phyloP scores from a whole-genome alignment of 2,113 vertebrate genomes.

The Rynchops niger region DNA sequence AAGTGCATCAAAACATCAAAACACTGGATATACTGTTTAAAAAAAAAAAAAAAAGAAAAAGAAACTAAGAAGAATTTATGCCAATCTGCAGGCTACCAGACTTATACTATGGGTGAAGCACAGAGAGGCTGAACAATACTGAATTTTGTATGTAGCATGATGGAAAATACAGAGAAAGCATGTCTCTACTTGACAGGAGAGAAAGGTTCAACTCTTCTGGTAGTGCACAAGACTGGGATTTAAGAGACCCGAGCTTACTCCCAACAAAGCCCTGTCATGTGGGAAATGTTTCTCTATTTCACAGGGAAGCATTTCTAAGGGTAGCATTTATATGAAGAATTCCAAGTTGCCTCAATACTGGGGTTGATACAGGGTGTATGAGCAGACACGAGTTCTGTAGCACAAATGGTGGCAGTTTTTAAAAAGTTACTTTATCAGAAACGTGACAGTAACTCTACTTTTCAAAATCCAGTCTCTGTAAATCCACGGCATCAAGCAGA shows the following conservation, averaged over 20 bases:
- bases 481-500: neutral
- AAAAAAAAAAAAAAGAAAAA: neutral
- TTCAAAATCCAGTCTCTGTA: neutral
- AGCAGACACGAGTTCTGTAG: neutral
- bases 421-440: neutral
- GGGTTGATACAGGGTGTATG: neutral
- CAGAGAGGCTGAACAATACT: neutral
- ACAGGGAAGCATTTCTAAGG: neutral
- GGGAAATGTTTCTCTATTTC: neutral
- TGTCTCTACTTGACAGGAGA: neutral
- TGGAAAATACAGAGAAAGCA: neutral
- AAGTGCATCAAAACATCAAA: neutral
- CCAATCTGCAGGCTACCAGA: neutral
- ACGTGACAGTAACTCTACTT: neutral
- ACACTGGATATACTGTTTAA: neutral
- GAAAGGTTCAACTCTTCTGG: neutral
- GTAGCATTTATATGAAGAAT: neutral
- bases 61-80: neutral
- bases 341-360: neutral
- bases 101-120: neutral
- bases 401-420: neutral
- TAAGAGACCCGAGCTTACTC: neutral
- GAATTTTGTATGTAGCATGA: neutral
- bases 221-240: neutral
- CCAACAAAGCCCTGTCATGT: accelerated